Evolutionary conservation across 2,888 invertebrate genomes (phyloP), one percentile per base, ranked within the genome.

Genomic region (Phanerotoma sp.): DNA sequence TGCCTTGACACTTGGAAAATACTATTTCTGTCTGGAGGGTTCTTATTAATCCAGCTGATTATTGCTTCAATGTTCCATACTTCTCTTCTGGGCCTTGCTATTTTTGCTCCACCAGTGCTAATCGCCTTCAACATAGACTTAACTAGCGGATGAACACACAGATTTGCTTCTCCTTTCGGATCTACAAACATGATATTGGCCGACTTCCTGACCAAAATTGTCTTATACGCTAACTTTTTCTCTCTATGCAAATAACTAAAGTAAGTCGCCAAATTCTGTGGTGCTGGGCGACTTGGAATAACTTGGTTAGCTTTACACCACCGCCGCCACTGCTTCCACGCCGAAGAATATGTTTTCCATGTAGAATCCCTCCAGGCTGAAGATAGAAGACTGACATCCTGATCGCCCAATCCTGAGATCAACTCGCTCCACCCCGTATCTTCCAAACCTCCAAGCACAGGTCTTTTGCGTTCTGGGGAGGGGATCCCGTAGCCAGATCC

Each of bases 401-500:
- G 7, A 3, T 16, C 15, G 3, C 11, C 2, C 4, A 55, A 38
- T 1, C 54, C 54, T 3, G 49, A 5, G 3, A 50, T 25, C 9
- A 50, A 15, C 5, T 25, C 25, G 25, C 9, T 20, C 54, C 50
- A 50, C 38, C 54, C 22, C 46, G 50, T 50, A 45, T 21, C 28
- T 21, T 37, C 50, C 54, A 55, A 16, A 49, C 40, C 40, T 49
- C 30, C 22, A 49, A 40, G 40, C 38, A 18, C 2, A 48, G 25
- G 4, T 48, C 48, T n/a, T 13, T 25, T 10, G 7, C 49, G 5
- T 48, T 13, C 10, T 15, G 28, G 78, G 77, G 44, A 79, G 79
- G 56, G 76, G 79, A 10, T 79, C 80, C 72, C 78, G 78, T 2
- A 3, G 35, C 4, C 7, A 44, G 7, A 9, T 41, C 49, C 10